Percentiles rank a stretch among this genome's conserved stretches.
Conservation (phyloP, 1,140 invertebrate genomes). For the Musca domestica region DNA sequence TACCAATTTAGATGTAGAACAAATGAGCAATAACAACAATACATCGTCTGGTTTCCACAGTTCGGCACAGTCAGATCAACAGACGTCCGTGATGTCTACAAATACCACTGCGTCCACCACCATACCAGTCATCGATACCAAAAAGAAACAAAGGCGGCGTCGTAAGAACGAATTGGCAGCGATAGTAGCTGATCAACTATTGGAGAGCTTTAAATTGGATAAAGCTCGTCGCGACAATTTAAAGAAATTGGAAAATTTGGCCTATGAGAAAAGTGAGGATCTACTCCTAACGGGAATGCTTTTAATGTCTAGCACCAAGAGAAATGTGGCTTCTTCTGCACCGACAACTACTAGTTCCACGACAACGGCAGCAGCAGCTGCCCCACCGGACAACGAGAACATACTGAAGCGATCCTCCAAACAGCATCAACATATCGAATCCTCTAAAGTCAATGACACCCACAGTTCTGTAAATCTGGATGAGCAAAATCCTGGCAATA, state of each 20-base stretch:
- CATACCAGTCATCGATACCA: constrained; percentile 26
- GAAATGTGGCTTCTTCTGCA: constrained; percentile 29
- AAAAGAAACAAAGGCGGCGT: constrained; percentile 45
- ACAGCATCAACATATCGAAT: constrained; percentile 6
- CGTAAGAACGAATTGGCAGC: constrained; percentile 52
- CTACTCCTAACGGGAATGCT: constrained; percentile 49
- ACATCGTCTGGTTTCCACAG: constrained; percentile 49
- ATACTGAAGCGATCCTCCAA: background rate
- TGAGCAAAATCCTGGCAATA: too few species aligned
- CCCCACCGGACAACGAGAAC: background rate
- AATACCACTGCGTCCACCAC: background rate
- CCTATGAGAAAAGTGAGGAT: constrained; percentile 48
- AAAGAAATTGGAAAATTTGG: constrained; percentile 50
- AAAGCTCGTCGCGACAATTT: constrained; percentile 49
- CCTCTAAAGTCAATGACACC: constrained; percentile 17
- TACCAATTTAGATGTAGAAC: constrained; percentile 14
- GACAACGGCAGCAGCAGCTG: background rate
- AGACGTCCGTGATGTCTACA: constrained; percentile 23
- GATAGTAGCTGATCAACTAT: constrained; percentile 50
- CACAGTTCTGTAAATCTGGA: background rate
- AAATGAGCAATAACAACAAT: constrained; percentile 42
- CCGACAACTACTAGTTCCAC: too few species aligned
- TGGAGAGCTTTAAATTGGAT: constrained; percentile 53
- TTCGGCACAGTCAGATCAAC: constrained; percentile 36
- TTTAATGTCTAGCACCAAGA: constrained; percentile 49